phyloP scores from a whole-genome alignment of 92 coral and sea anemone genomes.

The Zoanthus sansibaricus region DNA sequence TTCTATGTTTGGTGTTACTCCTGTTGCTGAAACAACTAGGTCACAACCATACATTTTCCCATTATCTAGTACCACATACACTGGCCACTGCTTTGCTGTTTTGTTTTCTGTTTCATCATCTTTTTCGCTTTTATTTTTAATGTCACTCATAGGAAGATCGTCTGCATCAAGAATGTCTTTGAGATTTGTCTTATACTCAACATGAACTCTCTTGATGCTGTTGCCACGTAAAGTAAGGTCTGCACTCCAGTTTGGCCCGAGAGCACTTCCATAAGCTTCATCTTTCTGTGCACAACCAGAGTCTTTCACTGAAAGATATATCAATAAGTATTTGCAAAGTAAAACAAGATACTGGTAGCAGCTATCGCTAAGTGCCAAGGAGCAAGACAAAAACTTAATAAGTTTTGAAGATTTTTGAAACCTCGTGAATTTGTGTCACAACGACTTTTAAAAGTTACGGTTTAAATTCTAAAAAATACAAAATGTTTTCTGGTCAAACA shows the following conservation, averaged over 20 bases:
- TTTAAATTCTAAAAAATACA: too few species aligned
- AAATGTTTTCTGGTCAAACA: too few species aligned
- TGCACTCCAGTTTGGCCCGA: conserved; percentile 92
- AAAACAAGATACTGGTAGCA: too few species aligned
- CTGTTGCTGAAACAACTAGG: conserved; percentile 93
- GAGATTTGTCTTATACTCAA: conserved; percentile 82
- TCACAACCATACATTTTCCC: conserved; percentile 88
- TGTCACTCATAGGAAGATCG: conserved; percentile 34
- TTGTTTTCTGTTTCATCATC: neutral
- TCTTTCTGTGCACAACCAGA: neutral
- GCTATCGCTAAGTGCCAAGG: too few species aligned
- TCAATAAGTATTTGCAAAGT: too few species aligned
- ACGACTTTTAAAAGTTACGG: too few species aligned
- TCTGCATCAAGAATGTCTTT: conserved; percentile 64
- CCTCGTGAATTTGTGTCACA: too few species aligned
- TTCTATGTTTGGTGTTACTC: conserved; percentile 82
- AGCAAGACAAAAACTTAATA: too few species aligned
- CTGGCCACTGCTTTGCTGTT: conserved; percentile 68
- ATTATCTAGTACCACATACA: conserved; percentile 78
- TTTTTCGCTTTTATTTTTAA: conserved; percentile 41
- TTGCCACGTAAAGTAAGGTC: conserved; percentile 70
- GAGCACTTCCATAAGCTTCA: conserved; percentile 79
- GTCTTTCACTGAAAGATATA: conserved; percentile 9
- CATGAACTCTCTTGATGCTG: conserved; percentile 61
- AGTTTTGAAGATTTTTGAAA: too few species aligned